A percentile compares a stretch with the other conserved stretches of the same genome.
phyloP scores from a whole-genome alignment of 2,113 vertebrate species.

The Pao palembangensis region DNA sequence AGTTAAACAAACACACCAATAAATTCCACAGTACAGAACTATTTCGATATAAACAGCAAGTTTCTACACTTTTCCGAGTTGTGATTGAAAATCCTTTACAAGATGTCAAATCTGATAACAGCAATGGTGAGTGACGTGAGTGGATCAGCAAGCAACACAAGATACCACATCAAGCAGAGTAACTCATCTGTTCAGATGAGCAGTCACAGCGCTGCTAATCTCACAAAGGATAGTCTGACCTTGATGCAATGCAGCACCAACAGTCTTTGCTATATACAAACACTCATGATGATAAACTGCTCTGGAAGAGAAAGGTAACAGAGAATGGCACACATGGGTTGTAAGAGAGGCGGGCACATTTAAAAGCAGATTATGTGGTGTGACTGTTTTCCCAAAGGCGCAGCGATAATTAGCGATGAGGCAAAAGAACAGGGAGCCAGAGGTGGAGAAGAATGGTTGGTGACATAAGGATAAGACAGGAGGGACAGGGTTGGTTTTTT shows the following conservation, averaged over 20 bases:
- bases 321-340: conserved; percentile 27
- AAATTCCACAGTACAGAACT: background rate
- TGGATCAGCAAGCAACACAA: conserved; percentile 48
- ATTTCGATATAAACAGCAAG: background rate
- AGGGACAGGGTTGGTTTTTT: conserved; percentile 32
- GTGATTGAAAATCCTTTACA: background rate
- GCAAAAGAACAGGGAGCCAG: conserved; percentile 43
- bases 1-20: background rate
- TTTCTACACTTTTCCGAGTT: background rate
- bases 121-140: conserved; percentile 42
- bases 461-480: conserved; percentile 54
- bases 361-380: conserved; percentile 30
- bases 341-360: conserved; percentile 20
- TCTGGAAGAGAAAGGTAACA: conserved; percentile 20
- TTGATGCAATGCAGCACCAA: background rate
- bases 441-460: conserved; percentile 40
- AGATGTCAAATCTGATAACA: conserved; percentile 16
- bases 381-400: conserved; percentile 24
- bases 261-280: background rate
- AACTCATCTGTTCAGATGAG: conserved; percentile 32
- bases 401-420: conserved; percentile 50
- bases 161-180: conserved; percentile 25
- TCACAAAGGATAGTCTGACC: background rate
- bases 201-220: background rate
- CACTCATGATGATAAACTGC: conserved; percentile 41